Evolutionary conservation across 1,140 invertebrate genomes (phyloP).

Genomic region (Magallana gigas): DNA sequence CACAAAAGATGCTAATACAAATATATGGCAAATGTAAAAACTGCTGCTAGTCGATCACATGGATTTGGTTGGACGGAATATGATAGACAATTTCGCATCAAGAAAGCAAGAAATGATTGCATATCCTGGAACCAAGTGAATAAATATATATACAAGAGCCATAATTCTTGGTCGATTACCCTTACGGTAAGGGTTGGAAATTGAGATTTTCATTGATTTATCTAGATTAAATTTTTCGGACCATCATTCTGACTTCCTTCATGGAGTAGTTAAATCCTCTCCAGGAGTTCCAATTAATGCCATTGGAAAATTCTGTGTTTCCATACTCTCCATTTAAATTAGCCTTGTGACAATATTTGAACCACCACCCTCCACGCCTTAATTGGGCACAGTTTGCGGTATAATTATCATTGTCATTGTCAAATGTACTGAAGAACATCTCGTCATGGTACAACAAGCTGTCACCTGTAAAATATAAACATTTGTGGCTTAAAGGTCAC

Average conservation of each 20-base stretch:
- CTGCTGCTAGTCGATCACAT: no score
- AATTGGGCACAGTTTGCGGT: conserved; percentile 85
- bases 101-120: no score
- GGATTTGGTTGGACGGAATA: no score
- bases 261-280: neutral
- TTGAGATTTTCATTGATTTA: no score
- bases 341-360: neutral
- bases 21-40: no score
- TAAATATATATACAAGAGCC: no score
- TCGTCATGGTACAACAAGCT: conserved; percentile 81
- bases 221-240: neutral
- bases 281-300: neutral
- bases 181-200: no score
- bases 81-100: no score
- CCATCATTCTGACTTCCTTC: conserved; percentile 24
- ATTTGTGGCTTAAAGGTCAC: no score
- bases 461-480: conserved; percentile 83
- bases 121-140: no score
- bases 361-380: conserved; percentile 71
- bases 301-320: neutral
- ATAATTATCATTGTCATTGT: conserved; percentile 82
- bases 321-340: conserved; percentile 19
- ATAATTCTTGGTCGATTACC: no score
- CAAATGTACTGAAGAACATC: conserved; percentile 82
- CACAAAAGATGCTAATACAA: no score